Conservation (phyloP, 1,140 invertebrate genomes). For the Trachymyrmex cornetzi region DNA sequence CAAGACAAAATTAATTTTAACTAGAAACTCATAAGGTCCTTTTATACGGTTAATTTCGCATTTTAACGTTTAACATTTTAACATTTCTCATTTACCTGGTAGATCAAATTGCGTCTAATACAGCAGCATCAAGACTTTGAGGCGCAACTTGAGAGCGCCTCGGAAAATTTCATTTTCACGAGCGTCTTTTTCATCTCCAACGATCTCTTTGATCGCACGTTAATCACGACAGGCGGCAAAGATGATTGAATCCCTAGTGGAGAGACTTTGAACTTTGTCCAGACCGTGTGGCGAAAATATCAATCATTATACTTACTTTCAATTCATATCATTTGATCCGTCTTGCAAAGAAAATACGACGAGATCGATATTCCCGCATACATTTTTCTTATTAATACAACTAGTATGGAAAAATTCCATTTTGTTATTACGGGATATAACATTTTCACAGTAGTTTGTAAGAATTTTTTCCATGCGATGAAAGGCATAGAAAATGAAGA, state of each 20-base stretch:
- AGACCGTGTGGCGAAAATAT: not conserved
- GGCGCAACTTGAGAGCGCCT: not conserved
- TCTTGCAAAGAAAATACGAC: not conserved
- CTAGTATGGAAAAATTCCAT: not conserved
- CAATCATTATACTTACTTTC: not conserved
- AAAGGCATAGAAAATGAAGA: not conserved
- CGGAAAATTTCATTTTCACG: constrained; percentile 21
- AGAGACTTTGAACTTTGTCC: not conserved
- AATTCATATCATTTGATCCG: not conserved
- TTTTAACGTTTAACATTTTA: not conserved
- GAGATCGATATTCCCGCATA: not conserved
- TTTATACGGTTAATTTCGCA: not conserved
- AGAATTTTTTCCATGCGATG: constrained; percentile 8
- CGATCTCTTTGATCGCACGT: constrained; percentile 28
- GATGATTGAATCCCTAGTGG: not conserved
- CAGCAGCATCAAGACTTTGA: not conserved
- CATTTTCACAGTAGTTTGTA: not conserved
- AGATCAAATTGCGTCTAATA: constrained; percentile 40
- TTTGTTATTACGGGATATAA: not conserved
- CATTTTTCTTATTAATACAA: constrained; percentile 3
- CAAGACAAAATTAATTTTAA: too few relatives aligned
- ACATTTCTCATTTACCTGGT: not conserved
- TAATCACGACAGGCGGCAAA: constrained; percentile 35
- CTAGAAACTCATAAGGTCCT: not conserved
- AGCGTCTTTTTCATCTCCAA: constrained; percentile 8